These are phyloP conservation scores for Ganaspis brasiliensis DNA, from an alignment of 2,888 invertebrate species.

Conservation along the genomic window DNA sequence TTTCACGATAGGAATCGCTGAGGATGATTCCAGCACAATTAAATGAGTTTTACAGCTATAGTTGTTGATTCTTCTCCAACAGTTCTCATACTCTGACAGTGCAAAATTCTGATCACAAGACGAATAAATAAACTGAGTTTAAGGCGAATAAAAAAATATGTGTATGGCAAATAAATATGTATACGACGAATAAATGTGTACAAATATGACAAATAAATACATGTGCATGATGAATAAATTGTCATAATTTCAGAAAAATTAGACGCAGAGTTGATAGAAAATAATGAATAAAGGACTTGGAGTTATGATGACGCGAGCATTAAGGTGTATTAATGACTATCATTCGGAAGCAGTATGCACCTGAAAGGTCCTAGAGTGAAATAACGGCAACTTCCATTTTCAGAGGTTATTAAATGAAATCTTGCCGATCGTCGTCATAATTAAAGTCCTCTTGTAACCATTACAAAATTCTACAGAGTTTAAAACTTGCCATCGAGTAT, in stretches of 20 bases:
- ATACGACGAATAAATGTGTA: no score
- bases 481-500: conserved; percentile 23
- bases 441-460: conserved; percentile 35
- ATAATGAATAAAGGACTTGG: not conserved
- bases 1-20: not conserved
- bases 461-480: conserved; percentile 21
- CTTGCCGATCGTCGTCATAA: conserved; percentile 17
- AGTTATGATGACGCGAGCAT: conserved; percentile 14
- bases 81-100: not conserved
- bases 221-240: no score
- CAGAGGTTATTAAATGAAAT: conserved; percentile 21
- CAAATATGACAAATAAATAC: no score
- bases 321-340: conserved; percentile 22
- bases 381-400: conserved; percentile 2
- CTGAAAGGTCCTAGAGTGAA: not conserved
- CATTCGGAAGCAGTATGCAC: conserved; percentile 13
- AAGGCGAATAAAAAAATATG: no score
- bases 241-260: no score
- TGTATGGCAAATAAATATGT: no score
- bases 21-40: not conserved
- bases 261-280: no score
- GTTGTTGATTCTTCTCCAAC: not conserved
- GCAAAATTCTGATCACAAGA: not conserved
- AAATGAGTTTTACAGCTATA: no score
- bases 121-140: no score